phyloP scores from a whole-genome alignment of 2,113 vertebrate species.

The Laticauda laticaudata region DNA sequence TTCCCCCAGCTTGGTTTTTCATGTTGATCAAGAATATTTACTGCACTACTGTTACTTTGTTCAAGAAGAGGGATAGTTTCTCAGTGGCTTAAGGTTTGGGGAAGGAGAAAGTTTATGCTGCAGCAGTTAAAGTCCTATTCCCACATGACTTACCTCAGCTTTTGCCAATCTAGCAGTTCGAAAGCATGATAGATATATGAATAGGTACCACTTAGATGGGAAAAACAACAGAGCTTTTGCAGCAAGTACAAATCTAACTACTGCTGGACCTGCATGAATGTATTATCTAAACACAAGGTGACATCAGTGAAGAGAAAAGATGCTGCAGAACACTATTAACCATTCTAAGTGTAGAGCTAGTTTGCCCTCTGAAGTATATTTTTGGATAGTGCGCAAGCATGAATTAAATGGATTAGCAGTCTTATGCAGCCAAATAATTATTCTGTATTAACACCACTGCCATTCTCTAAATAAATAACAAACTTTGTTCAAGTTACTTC shows the following conservation, averaged over 20 bases:
- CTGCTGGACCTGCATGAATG: background rate
- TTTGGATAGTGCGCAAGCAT: background rate
- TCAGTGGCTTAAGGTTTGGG: background rate
- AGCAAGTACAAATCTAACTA: background rate
- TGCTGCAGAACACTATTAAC: background rate
- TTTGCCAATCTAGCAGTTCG: background rate
- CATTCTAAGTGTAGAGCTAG: background rate
- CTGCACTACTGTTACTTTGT: background rate
- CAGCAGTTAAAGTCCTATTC: background rate
- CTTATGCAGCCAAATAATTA: background rate
- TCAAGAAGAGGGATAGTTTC: background rate
- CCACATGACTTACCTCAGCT: background rate
- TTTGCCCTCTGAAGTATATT: background rate
- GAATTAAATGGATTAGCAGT: background rate
- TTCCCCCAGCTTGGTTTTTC: constrained; percentile 50
- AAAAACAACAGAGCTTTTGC: background rate
- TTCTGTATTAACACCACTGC: background rate
- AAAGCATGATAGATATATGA: background rate
- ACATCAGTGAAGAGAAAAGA: background rate
- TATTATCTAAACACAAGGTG: background rate
- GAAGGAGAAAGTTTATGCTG: background rate
- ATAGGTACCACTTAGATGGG: background rate
- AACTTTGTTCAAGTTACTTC: background rate
- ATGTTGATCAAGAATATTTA: constrained; percentile 40
- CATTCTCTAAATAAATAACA: background rate